Evolutionary conservation across 2,797 vertebrate genomes (phyloP), one percentile per base, ranked within the genome.

Genomic region (Macrochelys suwanniensis): DNA sequence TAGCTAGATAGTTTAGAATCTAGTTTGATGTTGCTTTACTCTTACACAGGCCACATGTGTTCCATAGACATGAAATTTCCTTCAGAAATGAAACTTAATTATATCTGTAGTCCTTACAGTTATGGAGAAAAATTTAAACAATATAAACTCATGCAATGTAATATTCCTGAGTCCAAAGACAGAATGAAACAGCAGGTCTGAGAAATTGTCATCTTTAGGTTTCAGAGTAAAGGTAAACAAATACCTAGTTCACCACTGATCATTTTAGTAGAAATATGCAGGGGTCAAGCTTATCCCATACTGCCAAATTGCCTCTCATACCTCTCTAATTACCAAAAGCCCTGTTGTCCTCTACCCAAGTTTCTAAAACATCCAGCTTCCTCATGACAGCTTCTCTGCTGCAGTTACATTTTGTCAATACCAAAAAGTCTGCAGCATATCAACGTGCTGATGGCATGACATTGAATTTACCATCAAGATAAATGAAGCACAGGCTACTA

Each of bases 231-330:
- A 45, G 47, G 13, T 26, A 42, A 26, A 9, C 25, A 15, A 15
- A 15, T 47, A 26, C 12, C 13, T 45, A 47, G 5, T 47, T 76
- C 25, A 47, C 71, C 11, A 15, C 71, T 47, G 25, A 47, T 28
- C 26, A n/a, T 0, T 1, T 88, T 87, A 49, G 87, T 37, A 6
- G 11, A 61, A 53, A 4, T 47, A 1, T 42, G 7, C 26, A 19
- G 2, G 6, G 56, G 68, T 13, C 28, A 56, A 9, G 5, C 13
- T 68, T 17, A 4, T 82, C n/a, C 88, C 71, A 28, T 5, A 53
- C 9, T 45, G n/a, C 31, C 2, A 28, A 1, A 13, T 2, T 28
- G 3, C 26, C 4, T 54, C 11, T 8, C 6, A 19, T 28, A 0
- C 51, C 80, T 87, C 50, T 6, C 33, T 50, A 13, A 11, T 54